These are phyloP conservation scores for Piprites chloris DNA, from an alignment of 2,113 vertebrate genomes.

Conservation along the genomic window DNA sequence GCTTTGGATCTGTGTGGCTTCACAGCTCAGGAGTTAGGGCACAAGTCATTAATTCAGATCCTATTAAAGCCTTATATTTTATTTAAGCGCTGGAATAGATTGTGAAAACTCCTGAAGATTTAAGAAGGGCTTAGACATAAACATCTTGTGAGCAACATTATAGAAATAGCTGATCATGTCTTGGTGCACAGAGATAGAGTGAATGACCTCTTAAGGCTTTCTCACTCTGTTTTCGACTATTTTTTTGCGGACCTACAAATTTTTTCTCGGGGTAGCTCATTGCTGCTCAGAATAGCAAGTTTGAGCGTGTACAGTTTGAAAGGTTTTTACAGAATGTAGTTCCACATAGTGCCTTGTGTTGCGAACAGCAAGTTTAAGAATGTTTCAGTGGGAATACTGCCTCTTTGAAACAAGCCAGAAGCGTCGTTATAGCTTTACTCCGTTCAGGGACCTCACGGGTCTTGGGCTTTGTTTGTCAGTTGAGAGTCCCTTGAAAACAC, in stretches of 20 bases:
- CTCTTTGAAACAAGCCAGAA: neutral
- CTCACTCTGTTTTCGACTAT: neutral
- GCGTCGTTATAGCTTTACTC: neutral
- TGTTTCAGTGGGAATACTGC: neutral
- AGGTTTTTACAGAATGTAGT: neutral
- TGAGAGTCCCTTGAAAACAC: neutral
- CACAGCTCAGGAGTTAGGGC: neutral
- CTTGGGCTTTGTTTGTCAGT: neutral
- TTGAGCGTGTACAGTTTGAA: accelerated
- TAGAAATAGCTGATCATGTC: neutral
- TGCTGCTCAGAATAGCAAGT: neutral
- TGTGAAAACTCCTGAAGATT: slow-evolving; percentile 1
- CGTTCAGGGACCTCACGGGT: accelerated
- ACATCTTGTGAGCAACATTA: neutral
- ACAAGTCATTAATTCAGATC: slow-evolving; percentile 28
- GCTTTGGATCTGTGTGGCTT: neutral
- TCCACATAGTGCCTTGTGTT: accelerated
- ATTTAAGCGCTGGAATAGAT: slow-evolving; percentile 21
- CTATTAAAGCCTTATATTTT: slow-evolving; percentile 41
- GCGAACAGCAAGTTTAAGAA: neutral
- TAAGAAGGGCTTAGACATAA: neutral
- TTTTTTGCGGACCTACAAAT: neutral
- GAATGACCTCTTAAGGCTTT: neutral
- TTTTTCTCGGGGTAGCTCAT: neutral
- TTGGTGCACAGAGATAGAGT: neutral